Evolutionary conservation across 1,140 invertebrate genomes (phyloP).

Genomic region (Sesamia nonagrioides): DNA sequence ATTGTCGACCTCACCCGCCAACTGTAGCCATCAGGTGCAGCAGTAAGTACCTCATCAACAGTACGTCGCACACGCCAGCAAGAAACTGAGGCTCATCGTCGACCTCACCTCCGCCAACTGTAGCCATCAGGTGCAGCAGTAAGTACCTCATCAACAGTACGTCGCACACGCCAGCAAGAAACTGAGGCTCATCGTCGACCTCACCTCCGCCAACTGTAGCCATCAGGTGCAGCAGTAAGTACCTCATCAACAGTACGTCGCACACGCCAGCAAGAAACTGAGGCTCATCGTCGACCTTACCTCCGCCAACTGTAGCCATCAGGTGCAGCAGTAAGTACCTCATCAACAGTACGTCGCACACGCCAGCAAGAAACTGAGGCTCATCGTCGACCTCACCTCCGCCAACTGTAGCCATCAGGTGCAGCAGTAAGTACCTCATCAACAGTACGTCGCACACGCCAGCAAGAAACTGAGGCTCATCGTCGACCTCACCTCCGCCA

Average conservation of each 20-base stretch:
- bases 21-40: constrained; percentile 99
- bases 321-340: constrained; percentile 96
- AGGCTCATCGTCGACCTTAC: constrained; percentile 94
- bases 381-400: constrained; percentile 99
- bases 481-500: constrained; percentile 98
- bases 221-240: constrained; percentile 99
- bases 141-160: constrained; percentile 76
- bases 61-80: constrained; percentile 98
- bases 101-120: constrained; percentile 99
- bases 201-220: constrained; percentile 99
- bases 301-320: constrained; percentile 99
- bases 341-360: constrained; percentile 97
- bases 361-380: constrained; percentile 96
- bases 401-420: constrained; percentile 99
- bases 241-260: neutral
- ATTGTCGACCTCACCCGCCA: constrained; percentile 97
- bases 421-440: constrained; percentile 92
- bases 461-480: neutral
- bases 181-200: constrained; percentile 90
- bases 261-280: constrained; percentile 73
- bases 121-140: constrained; percentile 99
- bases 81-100: constrained; percentile 97
- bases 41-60: constrained; percentile 93
- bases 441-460: constrained; percentile 73
- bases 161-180: constrained; percentile 73